Conservation (phyloP, 2,113 vertebrate species). For the Cyprichromis sp. region DNA sequence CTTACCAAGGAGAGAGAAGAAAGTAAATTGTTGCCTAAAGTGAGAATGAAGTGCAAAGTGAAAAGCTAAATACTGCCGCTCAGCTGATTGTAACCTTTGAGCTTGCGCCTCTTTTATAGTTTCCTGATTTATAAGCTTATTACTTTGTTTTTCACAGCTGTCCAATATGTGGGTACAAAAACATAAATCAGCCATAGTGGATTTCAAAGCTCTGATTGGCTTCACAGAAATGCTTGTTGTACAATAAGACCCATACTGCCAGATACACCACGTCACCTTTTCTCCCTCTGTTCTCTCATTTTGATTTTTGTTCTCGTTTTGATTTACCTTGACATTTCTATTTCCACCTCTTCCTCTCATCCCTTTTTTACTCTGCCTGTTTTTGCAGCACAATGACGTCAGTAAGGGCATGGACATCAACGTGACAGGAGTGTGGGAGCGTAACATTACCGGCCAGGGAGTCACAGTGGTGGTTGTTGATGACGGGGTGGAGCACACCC, state of each 20-base stretch:
- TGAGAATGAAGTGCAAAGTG: not conserved
- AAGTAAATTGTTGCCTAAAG: not conserved
- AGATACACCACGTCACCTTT: not conserved
- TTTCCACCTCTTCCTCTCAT: not conserved
- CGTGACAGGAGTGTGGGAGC: slow-evolving; percentile 91
- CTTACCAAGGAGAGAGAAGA: not conserved
- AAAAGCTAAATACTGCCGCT: accelerated
- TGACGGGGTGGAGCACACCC: slow-evolving; percentile 88
- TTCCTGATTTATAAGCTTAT: not conserved
- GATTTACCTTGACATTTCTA: not conserved
- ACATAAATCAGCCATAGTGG: not conserved
- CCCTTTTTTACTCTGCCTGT: not conserved
- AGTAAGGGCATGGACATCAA: slow-evolving; percentile 91
- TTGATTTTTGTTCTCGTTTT: not conserved
- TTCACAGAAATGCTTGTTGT: not conserved
- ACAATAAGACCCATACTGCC: not conserved
- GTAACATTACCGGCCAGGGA: slow-evolving; percentile 85
- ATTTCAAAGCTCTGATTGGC: not conserved
- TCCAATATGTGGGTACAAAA: not conserved
- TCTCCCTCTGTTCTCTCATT: not conserved
- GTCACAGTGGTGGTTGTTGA: slow-evolving; percentile 96
- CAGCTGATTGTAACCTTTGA: not conserved
- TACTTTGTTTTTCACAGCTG: not conserved
- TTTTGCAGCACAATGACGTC: slow-evolving; percentile 78
- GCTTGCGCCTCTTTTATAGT: not conserved